These are phyloP conservation scores for Drosophila simulans DNA, from an alignment of 1,140 invertebrate species.

Conservation along the genomic window DNA sequence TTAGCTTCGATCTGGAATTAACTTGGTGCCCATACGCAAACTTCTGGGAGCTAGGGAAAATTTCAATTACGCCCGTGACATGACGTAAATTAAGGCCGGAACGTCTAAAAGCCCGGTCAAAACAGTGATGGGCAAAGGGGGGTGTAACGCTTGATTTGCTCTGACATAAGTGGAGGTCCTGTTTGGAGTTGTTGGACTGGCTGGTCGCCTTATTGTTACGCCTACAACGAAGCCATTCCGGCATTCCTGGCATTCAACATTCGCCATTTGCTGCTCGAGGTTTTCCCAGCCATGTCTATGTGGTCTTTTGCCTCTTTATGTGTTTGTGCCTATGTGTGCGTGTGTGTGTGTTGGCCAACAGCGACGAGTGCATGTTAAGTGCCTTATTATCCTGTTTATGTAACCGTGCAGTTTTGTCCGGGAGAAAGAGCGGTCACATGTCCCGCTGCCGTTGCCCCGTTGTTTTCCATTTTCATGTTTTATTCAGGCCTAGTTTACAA, in stretches of 20 bases:
- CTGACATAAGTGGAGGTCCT: slow-evolving; percentile 75
- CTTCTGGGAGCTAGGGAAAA: slow-evolving; percentile 24
- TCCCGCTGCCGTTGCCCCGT: slow-evolving; percentile 7
- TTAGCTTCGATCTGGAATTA: slow-evolving; percentile 32
- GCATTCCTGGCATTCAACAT: slow-evolving; percentile 51
- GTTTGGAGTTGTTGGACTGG: slow-evolving; percentile 32
- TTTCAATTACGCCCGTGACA: slow-evolving; percentile 79
- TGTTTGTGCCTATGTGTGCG: not conserved
- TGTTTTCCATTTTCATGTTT: slow-evolving; percentile 62
- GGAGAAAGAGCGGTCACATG: slow-evolving; percentile 25
- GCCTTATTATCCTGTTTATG: slow-evolving; percentile 81
- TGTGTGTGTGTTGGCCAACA: slow-evolving; percentile 46
- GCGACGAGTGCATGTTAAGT: slow-evolving; percentile 79
- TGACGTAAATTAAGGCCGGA: slow-evolving; percentile 77
- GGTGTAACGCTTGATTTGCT: slow-evolving; percentile 75
- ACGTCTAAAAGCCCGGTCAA: slow-evolving; percentile 35
- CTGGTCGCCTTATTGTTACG: slow-evolving; percentile 51
- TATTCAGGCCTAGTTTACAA: slow-evolving; percentile 77
- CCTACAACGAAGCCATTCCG: slow-evolving; percentile 65
- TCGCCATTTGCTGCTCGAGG: slow-evolving; percentile 41
- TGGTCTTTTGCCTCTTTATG: not conserved
- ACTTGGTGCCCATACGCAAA: slow-evolving; percentile 21
- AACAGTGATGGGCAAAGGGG: not conserved
- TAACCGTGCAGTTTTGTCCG: slow-evolving; percentile 75
- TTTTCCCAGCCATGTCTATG: slow-evolving; percentile 21